Conservation (phyloP, 2,113 vertebrate species). For the Podiceps cristatus region DNA sequence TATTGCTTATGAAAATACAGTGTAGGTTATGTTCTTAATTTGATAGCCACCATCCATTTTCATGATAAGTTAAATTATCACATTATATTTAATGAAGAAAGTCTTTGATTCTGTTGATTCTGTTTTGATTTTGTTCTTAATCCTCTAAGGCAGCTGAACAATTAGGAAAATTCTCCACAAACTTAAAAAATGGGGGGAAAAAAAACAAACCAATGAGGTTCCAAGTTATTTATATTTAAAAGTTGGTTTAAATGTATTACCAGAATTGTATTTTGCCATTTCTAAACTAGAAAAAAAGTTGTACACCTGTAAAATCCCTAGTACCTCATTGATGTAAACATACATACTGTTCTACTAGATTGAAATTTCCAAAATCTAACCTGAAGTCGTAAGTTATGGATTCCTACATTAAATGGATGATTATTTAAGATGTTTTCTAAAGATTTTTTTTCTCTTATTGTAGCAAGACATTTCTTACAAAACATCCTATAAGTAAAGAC, state of each 20-base stretch:
- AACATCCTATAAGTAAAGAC: not conserved
- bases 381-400: not conserved
- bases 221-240: not conserved
- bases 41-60: not conserved
- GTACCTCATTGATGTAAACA: not conserved
- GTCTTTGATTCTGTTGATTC: not conserved
- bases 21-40: not conserved
- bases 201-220: rapidly evolving
- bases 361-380: not conserved
- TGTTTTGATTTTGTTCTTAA: not conserved
- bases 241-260: not conserved
- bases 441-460: not conserved
- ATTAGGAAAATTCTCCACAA: not conserved
- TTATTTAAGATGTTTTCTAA: not conserved
- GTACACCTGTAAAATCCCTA: not conserved
- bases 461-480: not conserved
- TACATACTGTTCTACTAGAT: not conserved
- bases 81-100: not conserved
- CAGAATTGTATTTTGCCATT: rapidly evolving
- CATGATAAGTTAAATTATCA: not conserved
- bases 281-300: not conserved
- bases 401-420: not conserved
- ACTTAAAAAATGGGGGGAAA: not conserved
- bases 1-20: not conserved
- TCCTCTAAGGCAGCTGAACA: not conserved